Evolutionary conservation across 2,888 invertebrate genomes (phyloP).

Genomic region (Anagyrus pseudococci): DNA sequence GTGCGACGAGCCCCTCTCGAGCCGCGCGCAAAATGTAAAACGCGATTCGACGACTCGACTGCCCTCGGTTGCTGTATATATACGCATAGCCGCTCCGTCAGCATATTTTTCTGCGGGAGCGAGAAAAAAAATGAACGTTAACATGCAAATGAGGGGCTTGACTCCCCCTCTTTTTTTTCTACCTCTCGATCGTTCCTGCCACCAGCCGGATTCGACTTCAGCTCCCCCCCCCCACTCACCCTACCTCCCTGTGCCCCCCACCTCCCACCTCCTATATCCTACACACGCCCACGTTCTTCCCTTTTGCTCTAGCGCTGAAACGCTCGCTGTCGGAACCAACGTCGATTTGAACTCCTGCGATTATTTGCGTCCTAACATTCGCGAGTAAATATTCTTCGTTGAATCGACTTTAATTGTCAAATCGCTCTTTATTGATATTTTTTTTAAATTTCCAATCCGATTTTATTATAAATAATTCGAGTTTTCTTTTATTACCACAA

Average conservation of each 20-base stretch:
- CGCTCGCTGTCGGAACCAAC: constrained; percentile 16
- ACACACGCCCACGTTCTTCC: not conserved
- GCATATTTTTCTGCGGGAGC: constrained; percentile 48
- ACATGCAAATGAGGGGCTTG: constrained; percentile 60
- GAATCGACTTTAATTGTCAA: no score
- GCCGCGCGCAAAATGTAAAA: constrained; percentile 52
- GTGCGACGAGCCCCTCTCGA: constrained; percentile 36
- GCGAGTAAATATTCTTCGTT: no score
- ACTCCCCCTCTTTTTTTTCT: constrained; percentile 40
- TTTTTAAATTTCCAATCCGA: no score
- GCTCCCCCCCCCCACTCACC: not conserved
- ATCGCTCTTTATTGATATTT: no score
- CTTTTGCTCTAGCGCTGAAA: not conserved
- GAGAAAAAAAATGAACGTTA: constrained; percentile 56
- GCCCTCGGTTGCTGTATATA: not conserved
- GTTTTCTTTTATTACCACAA: no score
- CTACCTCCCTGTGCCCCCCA: not conserved
- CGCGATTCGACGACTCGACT: constrained; percentile 45
- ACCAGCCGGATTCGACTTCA: not conserved
- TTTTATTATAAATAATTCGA: no score
- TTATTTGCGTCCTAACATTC: no score
- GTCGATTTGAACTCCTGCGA: constrained; percentile 22
- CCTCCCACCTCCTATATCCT: not conserved
- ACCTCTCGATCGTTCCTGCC: constrained; percentile 5
- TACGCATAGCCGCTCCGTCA: constrained; percentile 51